phyloP scores from a whole-genome alignment of 2,797 vertebrate species.

The Enteromius thamalakanensis region DNA sequence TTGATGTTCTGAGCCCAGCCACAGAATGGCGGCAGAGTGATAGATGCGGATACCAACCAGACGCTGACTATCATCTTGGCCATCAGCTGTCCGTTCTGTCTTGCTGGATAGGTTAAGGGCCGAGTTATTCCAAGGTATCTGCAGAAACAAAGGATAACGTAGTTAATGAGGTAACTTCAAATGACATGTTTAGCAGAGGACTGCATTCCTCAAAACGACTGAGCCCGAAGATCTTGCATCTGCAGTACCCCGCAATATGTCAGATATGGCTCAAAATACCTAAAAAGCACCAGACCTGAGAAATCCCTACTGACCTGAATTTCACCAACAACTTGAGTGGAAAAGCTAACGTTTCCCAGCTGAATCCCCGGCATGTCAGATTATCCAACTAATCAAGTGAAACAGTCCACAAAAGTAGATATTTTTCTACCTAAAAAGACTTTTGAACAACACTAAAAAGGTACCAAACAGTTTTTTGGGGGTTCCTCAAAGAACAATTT shows the following conservation, averaged over 20 bases:
- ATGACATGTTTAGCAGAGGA: constrained; percentile 4
- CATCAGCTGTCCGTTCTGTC: constrained; percentile 83
- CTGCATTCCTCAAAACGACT: constrained; percentile 32
- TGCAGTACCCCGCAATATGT: neutral
- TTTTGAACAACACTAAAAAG: neutral
- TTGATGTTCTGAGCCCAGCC: constrained; percentile 84
- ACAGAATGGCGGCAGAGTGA: constrained; percentile 82
- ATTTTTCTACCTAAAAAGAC: neutral
- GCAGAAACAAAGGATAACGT: constrained; percentile 17
- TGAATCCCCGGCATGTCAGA: neutral
- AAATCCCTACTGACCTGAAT: constrained; percentile 30
- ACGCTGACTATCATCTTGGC: constrained; percentile 84
- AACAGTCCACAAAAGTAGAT: constrained; percentile 1
- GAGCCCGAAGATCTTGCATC: constrained; percentile 19
- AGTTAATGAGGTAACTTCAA: constrained; percentile 9
- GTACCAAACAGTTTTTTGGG: neutral
- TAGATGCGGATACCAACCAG: constrained; percentile 82
- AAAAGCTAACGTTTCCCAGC: neutral
- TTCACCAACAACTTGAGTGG: constrained; percentile 21
- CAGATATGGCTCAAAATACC: constrained; percentile 28
- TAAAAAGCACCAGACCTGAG: constrained; percentile 17
- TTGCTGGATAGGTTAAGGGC: constrained; percentile 81
- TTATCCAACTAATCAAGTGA: neutral
- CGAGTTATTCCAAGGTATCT: constrained; percentile 83
- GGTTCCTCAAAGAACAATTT: neutral